Evolutionary conservation across 2,888 invertebrate genomes (phyloP), one percentile per base, ranked within the genome.

Genomic region (Pseudococcus viburni): DNA sequence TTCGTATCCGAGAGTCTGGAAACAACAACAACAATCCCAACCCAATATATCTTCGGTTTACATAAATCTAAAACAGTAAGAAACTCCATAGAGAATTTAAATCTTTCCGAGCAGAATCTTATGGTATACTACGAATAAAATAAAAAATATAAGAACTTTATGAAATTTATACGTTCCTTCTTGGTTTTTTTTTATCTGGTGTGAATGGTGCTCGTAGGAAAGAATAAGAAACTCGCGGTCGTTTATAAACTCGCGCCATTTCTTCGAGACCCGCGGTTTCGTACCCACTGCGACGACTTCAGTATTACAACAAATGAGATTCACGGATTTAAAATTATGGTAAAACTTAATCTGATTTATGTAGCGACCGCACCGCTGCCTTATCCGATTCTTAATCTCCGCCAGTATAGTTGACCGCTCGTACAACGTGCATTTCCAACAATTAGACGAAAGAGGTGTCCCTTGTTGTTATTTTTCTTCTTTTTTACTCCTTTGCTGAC

Each of bases 21-120:
- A 39, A 51, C 55, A 59, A 59, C 26, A 33, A 85, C 55, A 85
- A 85, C 22, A 2, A 26, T 64, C 33, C 39, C 59, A 85, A 85
- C 59, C 55, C 85, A 59, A 59, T 85, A 85, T 59, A 85, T 85
- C 85, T 85, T 59, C 11, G 1, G 5, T 11, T 33, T 33, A 85
- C 85, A 85, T 85, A 85, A 85, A 85, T 85, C 85, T 85, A 55
- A 85, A 85, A 85, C 85, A 39, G 85, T 85, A 85, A 85, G 85
- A 85, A 84, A 59, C 85, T 85, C 39, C 59, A 22, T 51, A 59
- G 17, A 42, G 85, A 85, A 85, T 85, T 59, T 85, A 59, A 85
- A 85, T 64, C 39, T 84, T 46, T 48, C 55, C 26, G 84, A 51
- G 73, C 26, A 33, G 26, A 73, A 73, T 73, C 33, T 73, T 22